A percentile compares a stretch with the other conserved stretches of the same genome.
These are phyloP conservation scores for Linnaemya tessellans DNA, from an alignment of 2,888 invertebrate species.

Conservation along the genomic window DNA sequence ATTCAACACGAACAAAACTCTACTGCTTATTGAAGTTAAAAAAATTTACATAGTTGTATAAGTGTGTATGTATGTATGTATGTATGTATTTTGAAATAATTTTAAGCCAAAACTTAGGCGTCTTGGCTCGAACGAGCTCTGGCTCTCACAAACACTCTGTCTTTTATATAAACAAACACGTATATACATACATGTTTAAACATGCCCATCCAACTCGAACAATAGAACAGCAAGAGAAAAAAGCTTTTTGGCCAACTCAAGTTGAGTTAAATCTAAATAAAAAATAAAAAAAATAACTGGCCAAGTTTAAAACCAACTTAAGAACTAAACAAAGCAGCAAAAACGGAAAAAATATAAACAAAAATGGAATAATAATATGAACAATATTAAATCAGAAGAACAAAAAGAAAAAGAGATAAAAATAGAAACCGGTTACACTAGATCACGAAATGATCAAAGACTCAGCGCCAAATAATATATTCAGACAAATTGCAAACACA, in stretches of 20 bases:
- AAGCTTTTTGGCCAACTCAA: constrained; percentile 48
- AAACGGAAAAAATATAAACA: constrained; percentile 34
- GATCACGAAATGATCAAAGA: constrained; percentile 3
- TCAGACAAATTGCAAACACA: no score
- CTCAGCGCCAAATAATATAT: neutral
- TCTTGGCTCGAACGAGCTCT: constrained; percentile 1
- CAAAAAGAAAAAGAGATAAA: neutral
- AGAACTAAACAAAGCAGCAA: constrained; percentile 36
- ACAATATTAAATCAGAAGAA: constrained; percentile 23
- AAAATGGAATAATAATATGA: constrained; percentile 31
- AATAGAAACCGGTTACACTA: constrained; percentile 40
- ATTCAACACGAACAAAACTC: neutral
- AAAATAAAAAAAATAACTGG: constrained; percentile 47
- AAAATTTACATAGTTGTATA: no score
- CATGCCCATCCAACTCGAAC: constrained; percentile 3
- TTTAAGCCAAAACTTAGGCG: constrained; percentile 26
- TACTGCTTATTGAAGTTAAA: constrained; percentile 36
- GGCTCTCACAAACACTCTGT: neutral
- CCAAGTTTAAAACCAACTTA: constrained; percentile 54
- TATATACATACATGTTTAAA: neutral
- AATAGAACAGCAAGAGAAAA: neutral
- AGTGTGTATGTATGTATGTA: no score
- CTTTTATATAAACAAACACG: neutral
- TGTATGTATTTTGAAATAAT: constrained; percentile 39
- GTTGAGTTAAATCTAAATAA: constrained; percentile 18